Evolutionary conservation across 2,888 invertebrate genomes (phyloP), one percentile per base, ranked within the genome.

Genomic region (Sesamia inferens): DNA sequence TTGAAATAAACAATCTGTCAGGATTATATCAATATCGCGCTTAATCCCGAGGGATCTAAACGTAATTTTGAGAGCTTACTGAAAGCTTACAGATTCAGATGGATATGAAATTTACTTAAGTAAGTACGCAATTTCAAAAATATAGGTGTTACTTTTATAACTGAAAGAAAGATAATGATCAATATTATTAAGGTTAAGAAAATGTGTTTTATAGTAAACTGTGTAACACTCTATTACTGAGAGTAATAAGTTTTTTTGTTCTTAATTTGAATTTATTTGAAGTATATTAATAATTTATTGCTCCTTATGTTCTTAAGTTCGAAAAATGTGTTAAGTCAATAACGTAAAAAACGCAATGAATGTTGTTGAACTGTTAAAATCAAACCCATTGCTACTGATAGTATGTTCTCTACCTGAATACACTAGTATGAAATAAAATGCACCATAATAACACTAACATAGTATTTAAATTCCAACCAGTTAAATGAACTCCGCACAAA

Each of bases 61-160:
- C 19, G 76, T 79, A 77, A 84, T 84, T 78, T 84, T 73, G 59
- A 62, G 67, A 73, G 85, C 82, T 85, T 82, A 83, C 63, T 24
- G 61, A n/a, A 16, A 57, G 42, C 44, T 58, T 72, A 67, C 31
- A 57, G 24, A 71, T 69, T 31, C 59, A 62, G 57, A 80, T 69
- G 62, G n/a, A 31, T 67, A 67, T 64, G 48, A 59, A 54, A 22
- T 54, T 47, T 42, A 11, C 31, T 55, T 71, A 42, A n/a, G 13
- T 8, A 47, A 11, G n/a, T 8, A 47, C 11, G n/a, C 48, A 55
- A 64, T 44, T 69, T 47, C 31, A 44, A 13, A 31, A 31, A 8
- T 31, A 31, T 57, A 31, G 16, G 5, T 63, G 22, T 11, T 24
- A 24, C 7, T 24, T 24, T 24, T 57, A 3, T 22, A n/a, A 51